Base-by-base conservation (phyloP, 2,797 vertebrate genomes). In the Bufotes viridis region DNA sequence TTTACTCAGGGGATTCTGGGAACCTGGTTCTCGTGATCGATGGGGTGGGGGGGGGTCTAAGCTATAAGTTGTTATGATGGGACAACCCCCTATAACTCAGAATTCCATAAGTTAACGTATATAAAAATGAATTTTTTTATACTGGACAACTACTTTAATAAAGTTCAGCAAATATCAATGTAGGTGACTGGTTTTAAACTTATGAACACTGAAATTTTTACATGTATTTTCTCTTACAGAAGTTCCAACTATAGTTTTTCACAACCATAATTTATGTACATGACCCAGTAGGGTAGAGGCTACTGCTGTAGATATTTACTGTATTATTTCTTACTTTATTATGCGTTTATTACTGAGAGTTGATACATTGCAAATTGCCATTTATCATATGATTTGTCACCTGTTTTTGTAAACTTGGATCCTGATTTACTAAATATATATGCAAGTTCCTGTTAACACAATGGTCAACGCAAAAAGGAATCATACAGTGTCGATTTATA, bases 361-460 rank as follows among this genome's bases (percentile, higher is more conserved):
- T 63, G 57, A 20, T 49, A 29, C 15, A 49, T 63, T n/a, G 22
- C 58, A 61, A 11, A n/a, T 63, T 51, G 22, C 7, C 20, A 42
- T 49, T 65, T 13, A 14, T 65, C 29, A n/a, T 63, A 49, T 81
- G 9, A 63, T 17, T 81, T 11, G 7, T 81, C 11, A 63, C 12
- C 20, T 5, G n/a, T 79, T 63, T 49, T 81, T 2, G 13, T 15
- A 49, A 81, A 1, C 72, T 75, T 75, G 55, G 75, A 55, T 80
- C 18, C 14, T n/a, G 17, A 61, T 7, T 63, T 81, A 14, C 53
- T 78, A 18, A 60, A 20, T 67, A 34, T 53, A 87, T 57, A 1
- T 60, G n/a, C 55, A 87, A 60, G 55, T 81, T 81, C 42, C 20
- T 42, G n/a, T 81, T 57, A 81, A 53, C 17, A 24, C 13, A 51